Evolutionary conservation across 37 sponge, comb jelly and placozoan species (phyloP), one percentile per base, ranked within the genome.

Genomic region (Hormiphora californensis): DNA sequence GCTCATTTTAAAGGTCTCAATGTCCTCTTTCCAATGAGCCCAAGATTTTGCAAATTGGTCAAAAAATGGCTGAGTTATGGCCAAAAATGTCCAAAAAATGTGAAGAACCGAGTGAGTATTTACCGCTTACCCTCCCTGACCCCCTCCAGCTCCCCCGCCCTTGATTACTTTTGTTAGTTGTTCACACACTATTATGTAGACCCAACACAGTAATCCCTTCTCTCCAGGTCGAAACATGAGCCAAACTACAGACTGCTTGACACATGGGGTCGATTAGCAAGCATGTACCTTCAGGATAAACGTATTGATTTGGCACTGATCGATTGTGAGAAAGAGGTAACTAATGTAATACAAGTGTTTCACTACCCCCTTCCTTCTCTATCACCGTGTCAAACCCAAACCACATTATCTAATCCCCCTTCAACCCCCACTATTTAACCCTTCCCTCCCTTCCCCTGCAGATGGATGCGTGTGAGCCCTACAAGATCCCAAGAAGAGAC

Each of bases 301-400:
- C 7, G 81, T 23, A 39, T 73, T 3, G 38, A n/a, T 22, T 11
- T 73, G 32, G 81, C 46, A 11, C 32, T 4, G 43, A 46, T 73
- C 1, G 46, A 73, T 46, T 73, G 81, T 73, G 81, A 73, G 3
- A 33, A 36, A 15, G 81, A 73, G 81, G 41, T 73, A 22, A 73
- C n/a, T 4, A 36, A 30, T 35, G 9, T 27, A 4, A 30, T 27
- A 11, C 15, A 34, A 25, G 22, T 5, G 19, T 57, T 23, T 9
- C 22, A 25, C 5, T 57, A 25, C 27, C 22, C 27, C 7, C 22
- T 59, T 59, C 5, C 7, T 59, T 59, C 7, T 27, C 62, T 59
- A 25, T 11, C 27, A n/a, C 27, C 21, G 11, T 59, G 7, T 59
- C 21, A 21, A 21, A 25, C 27, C 62, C 27, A 23, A 7, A 59